Conservation (phyloP, 2,797 vertebrate species). For the Falco rusticolus region DNA sequence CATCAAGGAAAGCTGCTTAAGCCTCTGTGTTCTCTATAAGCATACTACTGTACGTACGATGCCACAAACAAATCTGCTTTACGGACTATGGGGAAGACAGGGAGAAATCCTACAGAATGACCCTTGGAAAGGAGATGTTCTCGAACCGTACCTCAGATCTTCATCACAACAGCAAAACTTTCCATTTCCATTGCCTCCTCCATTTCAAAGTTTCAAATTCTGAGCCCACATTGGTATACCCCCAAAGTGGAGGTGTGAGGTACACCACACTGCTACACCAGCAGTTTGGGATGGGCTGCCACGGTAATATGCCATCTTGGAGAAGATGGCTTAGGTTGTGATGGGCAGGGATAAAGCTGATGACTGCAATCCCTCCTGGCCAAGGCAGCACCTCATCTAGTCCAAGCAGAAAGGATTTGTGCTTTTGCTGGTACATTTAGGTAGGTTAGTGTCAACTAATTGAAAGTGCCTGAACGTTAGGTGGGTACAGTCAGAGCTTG, state of each 20-base stretch:
- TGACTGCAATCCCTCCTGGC: background rate
- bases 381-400: background rate
- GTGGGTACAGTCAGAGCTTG: accelerated
- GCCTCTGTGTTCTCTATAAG: background rate
- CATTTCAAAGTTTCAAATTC: background rate
- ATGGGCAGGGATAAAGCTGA: background rate
- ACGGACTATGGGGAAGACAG: background rate
- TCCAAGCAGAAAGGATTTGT: background rate
- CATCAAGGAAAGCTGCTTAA: background rate
- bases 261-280: accelerated
- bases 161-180: background rate
- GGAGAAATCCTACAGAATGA: background rate
- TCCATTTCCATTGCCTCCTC: background rate
- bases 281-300: accelerated
- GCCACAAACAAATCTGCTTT: background rate
- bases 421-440: background rate
- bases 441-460: background rate
- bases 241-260: background rate
- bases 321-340: background rate
- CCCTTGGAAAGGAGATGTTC: background rate
- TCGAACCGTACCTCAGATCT: background rate
- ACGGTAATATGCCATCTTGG: accelerated
- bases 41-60: background rate
- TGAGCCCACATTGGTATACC: too few species aligned
- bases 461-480: background rate